Percentiles rank a stretch among this genome's conserved stretches.
Conservation (phyloP, 1,140 invertebrate species). For the Phthorimaea operculella region DNA sequence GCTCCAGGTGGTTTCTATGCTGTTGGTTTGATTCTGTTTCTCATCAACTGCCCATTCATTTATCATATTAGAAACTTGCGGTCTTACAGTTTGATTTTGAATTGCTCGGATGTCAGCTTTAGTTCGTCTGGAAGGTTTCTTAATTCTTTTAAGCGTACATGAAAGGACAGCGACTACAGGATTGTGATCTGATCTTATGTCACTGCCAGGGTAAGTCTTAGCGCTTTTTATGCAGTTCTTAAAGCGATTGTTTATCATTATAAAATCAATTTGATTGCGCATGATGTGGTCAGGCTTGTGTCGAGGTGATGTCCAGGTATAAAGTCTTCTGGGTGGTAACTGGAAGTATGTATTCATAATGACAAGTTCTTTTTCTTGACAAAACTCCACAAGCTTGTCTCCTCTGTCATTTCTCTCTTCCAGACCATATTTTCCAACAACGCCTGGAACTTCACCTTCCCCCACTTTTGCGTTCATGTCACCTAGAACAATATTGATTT, state of each 20-base stretch:
- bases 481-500: not conserved
- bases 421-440: not conserved
- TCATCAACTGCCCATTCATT: slow-evolving; percentile 20
- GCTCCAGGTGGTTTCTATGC: not conserved
- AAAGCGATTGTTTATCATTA: slow-evolving; percentile 13
- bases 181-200: slow-evolving; percentile 12
- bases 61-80: slow-evolving; percentile 10
- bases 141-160: too few species aligned
- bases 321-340: too few species aligned
- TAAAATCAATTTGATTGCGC: slow-evolving; percentile 14
- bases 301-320: slow-evolving; percentile 12
- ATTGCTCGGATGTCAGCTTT: slow-evolving; percentile 10
- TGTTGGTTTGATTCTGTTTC: not conserved
- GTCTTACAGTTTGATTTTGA: slow-evolving; percentile 5
- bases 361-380: not conserved
- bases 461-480: not conserved
- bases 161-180: too few species aligned
- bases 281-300: slow-evolving; percentile 12
- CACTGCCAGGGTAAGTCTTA: slow-evolving; percentile 14
- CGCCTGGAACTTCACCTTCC: not conserved
- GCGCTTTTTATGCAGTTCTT: slow-evolving; percentile 8
- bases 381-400: not conserved
- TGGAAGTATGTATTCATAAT: not conserved
- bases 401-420: not conserved
- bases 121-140: not conserved